Evolutionary conservation across 1,140 invertebrate species (phyloP).

Genomic region (Tetranychus urticae): DNA sequence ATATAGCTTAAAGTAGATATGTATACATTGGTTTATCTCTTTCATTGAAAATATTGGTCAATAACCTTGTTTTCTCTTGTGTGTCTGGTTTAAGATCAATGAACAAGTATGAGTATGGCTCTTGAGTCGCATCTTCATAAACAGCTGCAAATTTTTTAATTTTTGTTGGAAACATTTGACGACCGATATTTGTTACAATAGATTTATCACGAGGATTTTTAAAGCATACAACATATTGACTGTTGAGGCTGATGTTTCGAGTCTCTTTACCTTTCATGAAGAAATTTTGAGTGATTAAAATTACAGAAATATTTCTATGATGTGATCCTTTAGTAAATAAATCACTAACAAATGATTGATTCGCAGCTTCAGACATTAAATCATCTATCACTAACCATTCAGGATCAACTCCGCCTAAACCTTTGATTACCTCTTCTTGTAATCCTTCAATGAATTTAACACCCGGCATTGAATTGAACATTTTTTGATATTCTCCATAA

Average conservation of each 20-base stretch:
- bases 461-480: not conserved
- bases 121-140: not conserved
- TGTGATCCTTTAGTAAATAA: not conserved
- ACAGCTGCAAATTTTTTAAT: not conserved
- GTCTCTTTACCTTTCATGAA: not conserved
- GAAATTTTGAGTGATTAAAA: not conserved
- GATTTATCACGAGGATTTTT: not conserved
- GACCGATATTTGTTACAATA: not conserved
- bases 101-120: not conserved
- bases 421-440: not conserved
- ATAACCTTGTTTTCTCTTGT: not conserved
- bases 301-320: not conserved
- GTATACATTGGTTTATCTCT: too few species aligned
- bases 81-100: not conserved
- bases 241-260: not conserved
- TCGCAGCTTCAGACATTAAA: not conserved
- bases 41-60: not conserved
- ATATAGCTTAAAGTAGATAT: too few species aligned
- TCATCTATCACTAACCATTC: not conserved
- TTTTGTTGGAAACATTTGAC: not conserved
- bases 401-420: not conserved
- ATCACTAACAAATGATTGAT: not conserved
- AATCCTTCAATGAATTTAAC: not conserved
- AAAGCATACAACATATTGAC: not conserved
- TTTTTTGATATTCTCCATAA: not conserved